A percentile compares a stretch with the other conserved stretches of the same genome.
These are phyloP conservation scores for Chymomyza caudatula DNA, from an alignment of 2,888 invertebrate genomes.

Conservation along the genomic window DNA sequence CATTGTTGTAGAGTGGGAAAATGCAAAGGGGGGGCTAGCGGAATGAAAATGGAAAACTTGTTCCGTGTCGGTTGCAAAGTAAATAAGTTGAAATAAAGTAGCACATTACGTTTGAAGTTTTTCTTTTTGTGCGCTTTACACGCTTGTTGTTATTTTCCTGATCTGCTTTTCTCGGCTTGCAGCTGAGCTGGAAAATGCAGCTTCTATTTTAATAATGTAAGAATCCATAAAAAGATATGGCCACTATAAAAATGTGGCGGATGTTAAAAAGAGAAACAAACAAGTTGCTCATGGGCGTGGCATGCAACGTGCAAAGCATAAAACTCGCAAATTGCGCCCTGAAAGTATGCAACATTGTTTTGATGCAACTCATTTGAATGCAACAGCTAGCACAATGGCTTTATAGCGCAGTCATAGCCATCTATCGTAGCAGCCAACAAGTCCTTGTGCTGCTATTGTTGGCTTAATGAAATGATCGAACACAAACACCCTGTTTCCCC, in stretches of 20 bases:
- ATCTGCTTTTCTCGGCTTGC: no score
- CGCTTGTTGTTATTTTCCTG: conserved; percentile 13
- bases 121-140: conserved; percentile 7
- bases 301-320: not conserved
- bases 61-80: conserved; percentile 27
- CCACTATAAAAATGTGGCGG: conserved; percentile 54
- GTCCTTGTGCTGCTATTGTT: not conserved
- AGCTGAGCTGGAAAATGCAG: conserved; percentile 9
- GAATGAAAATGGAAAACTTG: conserved; percentile 9
- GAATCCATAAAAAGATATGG: conserved; percentile 61
- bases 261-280: conserved; percentile 32
- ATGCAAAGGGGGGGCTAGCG: not conserved
- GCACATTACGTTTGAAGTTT: conserved; percentile 36
- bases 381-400: conserved; percentile 33
- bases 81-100: conserved; percentile 60
- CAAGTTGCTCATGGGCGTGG: not conserved
- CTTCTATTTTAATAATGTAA: conserved; percentile 53
- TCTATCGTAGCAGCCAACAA: not conserved
- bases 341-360: conserved; percentile 45
- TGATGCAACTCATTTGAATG: conserved; percentile 35
- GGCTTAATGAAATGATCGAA: conserved; percentile 38
- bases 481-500: not conserved
- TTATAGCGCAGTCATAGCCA: not conserved
- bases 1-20: conserved; percentile 31
- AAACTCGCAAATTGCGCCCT: conserved; percentile 19